Conservation (phyloP, 2,797 vertebrate genomes). For the Falco concolor region DNA sequence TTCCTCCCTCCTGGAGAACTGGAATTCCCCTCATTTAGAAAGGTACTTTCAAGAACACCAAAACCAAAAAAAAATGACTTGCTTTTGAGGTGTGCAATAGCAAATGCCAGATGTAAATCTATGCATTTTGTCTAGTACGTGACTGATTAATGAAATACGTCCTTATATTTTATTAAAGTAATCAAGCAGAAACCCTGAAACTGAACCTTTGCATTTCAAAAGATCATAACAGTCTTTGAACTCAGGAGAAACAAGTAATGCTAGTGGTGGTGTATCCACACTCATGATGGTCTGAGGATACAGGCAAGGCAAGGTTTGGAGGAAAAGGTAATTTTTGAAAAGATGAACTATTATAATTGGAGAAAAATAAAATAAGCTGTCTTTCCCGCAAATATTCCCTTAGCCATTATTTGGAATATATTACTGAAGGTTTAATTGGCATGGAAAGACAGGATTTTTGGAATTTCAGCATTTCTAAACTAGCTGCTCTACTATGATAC, state of each 20-base stretch:
- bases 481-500: neutral
- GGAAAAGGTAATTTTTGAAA: neutral
- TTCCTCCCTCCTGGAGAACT: constrained; percentile 19
- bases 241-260: neutral
- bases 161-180: constrained; percentile 62
- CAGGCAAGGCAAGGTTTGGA: neutral
- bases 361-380: neutral
- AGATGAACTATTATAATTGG: neutral
- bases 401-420: neutral
- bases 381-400: neutral
- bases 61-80: neutral
- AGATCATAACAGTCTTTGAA: constrained; percentile 32
- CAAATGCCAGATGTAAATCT: constrained; percentile 58
- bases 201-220: constrained; percentile 40
- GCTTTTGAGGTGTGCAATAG: constrained; percentile 29
- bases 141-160: constrained; percentile 64
- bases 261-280: neutral
- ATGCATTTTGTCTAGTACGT: neutral
- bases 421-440: neutral
- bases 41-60: constrained; percentile 48
- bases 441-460: neutral
- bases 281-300: neutral
- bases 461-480: neutral
- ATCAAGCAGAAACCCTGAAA: constrained; percentile 44
- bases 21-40: constrained; percentile 47